Evolutionary conservation across 30 jellyfish, hydroid and myxozoan species (phyloP).

Genomic region (Phacellophora camtschatica): DNA sequence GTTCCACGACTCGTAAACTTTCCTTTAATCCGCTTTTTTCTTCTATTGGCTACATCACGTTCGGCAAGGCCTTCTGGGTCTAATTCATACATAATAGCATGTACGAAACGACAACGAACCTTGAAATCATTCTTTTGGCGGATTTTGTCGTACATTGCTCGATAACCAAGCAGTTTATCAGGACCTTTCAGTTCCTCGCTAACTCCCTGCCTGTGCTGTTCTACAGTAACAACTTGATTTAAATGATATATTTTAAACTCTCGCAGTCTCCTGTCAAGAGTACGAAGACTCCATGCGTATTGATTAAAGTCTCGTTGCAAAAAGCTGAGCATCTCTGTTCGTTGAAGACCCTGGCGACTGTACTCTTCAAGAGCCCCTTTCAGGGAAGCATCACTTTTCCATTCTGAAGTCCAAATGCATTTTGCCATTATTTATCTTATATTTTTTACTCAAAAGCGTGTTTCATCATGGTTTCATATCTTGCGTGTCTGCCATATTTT

Average conservation of each 20-base stretch:
- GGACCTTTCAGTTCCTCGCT: constrained; percentile 15
- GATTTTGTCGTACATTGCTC: constrained; percentile 14
- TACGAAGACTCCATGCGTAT: constrained; percentile 8
- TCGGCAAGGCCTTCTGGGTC: constrained; percentile 20
- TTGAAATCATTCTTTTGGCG: constrained; percentile 6
- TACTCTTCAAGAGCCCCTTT: not conserved
- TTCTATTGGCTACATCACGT: not conserved
- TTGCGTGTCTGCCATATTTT: too few species aligned
- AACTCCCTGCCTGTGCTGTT: not conserved
- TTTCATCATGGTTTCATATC: not conserved
- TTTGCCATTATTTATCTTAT: not conserved
- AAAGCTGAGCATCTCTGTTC: not conserved
- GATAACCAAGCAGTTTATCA: constrained; percentile 18
- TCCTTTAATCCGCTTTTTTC: not conserved
- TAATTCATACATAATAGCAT: constrained; percentile 15
- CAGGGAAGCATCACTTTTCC: constrained; percentile 7
- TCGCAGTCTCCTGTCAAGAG: constrained; percentile 1
- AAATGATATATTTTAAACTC: not conserved
- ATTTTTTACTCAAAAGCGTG: not conserved
- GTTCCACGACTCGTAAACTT: constrained; percentile 32
- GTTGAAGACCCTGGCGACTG: not conserved
- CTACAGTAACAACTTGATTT: constrained; percentile 6
- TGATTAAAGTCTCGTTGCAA: not conserved
- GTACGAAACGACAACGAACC: constrained; percentile 15
- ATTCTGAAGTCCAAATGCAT: not conserved